Conservation (phyloP, 1,140 invertebrate genomes). For the Conus ventricosus region DNA sequence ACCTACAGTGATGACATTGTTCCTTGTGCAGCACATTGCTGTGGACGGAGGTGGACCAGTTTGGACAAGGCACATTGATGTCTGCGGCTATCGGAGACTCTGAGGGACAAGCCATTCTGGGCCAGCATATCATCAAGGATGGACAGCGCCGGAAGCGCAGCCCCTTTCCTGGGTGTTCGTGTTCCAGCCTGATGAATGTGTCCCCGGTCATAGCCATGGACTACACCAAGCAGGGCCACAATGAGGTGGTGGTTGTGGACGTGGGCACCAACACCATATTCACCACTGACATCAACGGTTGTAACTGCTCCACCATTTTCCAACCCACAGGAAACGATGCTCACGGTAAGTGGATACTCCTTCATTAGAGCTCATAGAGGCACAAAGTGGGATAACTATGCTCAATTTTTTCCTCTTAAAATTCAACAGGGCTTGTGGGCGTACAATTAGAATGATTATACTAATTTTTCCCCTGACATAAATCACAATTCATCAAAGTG, state of each 20-base stretch:
- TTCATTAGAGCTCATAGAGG: no score
- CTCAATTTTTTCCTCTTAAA: no score
- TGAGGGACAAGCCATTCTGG: conserved; percentile 16
- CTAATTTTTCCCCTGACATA: no score
- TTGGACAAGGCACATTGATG: conserved; percentile 38
- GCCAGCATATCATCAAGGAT: not conserved
- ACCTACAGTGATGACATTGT: no score
- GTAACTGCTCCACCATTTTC: conserved; percentile 80
- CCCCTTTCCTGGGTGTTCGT: conserved; percentile 21
- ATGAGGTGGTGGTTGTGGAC: conserved; percentile 82
- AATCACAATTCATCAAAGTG: no score
- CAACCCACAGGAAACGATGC: conserved; percentile 65
- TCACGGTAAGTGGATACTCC: not conserved
- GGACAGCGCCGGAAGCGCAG: conserved; percentile 18
- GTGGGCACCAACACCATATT: conserved; percentile 79
- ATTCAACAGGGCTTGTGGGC: no score
- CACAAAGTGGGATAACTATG: no score
- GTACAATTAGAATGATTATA: no score
- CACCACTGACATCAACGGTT: conserved; percentile 82
- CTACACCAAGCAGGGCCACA: conserved; percentile 77
- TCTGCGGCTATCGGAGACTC: conserved; percentile 21
- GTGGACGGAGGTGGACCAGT: conserved; percentile 79
- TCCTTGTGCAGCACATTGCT: conserved; percentile 80
- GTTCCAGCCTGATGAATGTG: conserved; percentile 35
- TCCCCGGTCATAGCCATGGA: conserved; percentile 74